Percentiles rank a stretch among this genome's conserved stretches.
phyloP scores from a whole-genome alignment of 2,888 invertebrate genomes.

The Rhagonycha fulva region DNA sequence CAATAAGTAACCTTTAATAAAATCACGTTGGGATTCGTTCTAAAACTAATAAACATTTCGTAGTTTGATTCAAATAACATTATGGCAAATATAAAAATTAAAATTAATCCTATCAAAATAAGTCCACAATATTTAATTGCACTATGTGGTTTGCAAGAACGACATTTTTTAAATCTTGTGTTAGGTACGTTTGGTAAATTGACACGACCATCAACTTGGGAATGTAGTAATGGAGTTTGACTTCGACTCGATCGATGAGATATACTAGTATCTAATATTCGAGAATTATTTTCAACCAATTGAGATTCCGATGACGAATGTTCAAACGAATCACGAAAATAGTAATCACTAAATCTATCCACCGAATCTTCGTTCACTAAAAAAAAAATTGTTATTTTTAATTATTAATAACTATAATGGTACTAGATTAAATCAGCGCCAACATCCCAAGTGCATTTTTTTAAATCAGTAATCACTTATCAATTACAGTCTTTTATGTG shows the following conservation, averaged over 20 bases:
- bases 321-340: conserved; percentile 75
- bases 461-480: no score
- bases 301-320: conserved; percentile 82
- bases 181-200: conserved; percentile 44
- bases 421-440: no score
- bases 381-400: conserved; percentile 32
- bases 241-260: conserved; percentile 58
- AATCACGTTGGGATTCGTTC: conserved; percentile 77
- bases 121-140: conserved; percentile 76
- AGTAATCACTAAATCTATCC: conserved; percentile 66
- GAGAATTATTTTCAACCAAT: conserved; percentile 57
- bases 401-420: background rate
- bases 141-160: conserved; percentile 61
- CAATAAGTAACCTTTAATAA: conserved; percentile 80
- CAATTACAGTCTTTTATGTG: no score
- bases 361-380: conserved; percentile 54
- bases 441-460: no score
- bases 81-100: conserved; percentile 12
- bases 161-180: conserved; percentile 44
- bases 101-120: conserved; percentile 61
- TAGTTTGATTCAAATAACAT: conserved; percentile 20
- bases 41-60: conserved; percentile 68
- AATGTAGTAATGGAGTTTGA: conserved; percentile 55
- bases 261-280: conserved; percentile 47
- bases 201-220: conserved; percentile 51